Percentiles rank a stretch among this genome's conserved stretches.
phyloP scores from a whole-genome alignment of 1,140 invertebrate genomes.

The Cecropterus lyciades region DNA sequence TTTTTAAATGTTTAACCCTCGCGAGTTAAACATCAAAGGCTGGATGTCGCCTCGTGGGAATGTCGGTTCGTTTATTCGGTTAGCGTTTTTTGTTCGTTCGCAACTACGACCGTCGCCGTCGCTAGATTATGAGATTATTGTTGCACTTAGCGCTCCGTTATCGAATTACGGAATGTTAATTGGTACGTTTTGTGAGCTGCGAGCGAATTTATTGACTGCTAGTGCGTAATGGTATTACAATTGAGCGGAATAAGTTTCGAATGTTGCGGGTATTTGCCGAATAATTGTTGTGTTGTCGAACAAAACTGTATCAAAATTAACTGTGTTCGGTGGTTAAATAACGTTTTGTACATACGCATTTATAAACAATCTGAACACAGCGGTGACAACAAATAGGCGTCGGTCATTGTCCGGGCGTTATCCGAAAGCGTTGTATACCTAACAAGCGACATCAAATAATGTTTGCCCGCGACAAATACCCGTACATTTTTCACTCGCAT shows the following conservation, averaged over 20 bases:
- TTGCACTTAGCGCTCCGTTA: slow-evolving; percentile 52
- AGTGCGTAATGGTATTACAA: background rate
- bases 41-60: slow-evolving; percentile 69
- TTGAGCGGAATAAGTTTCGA: slow-evolving; percentile 5
- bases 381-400: no score
- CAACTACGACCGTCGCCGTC: slow-evolving; percentile 33
- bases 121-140: slow-evolving; percentile 61
- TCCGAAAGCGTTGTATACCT: background rate
- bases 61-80: slow-evolving; percentile 61
- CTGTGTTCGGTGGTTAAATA: no score
- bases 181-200: slow-evolving; percentile 38
- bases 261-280: background rate
- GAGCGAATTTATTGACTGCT: slow-evolving; percentile 21
- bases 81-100: slow-evolving; percentile 55
- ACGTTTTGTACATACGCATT: no score
- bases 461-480: slow-evolving; percentile 9
- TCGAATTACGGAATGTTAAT: slow-evolving; percentile 47
- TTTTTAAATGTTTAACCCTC: slow-evolving; percentile 31
- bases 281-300: background rate
- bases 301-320: background rate
- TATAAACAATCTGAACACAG: no score
- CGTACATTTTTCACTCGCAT: background rate
- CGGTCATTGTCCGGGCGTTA: background rate
- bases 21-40: slow-evolving; percentile 65
- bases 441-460: background rate